phyloP scores from a whole-genome alignment of 2,113 vertebrate species.

The Oenanthe melanoleuca region DNA sequence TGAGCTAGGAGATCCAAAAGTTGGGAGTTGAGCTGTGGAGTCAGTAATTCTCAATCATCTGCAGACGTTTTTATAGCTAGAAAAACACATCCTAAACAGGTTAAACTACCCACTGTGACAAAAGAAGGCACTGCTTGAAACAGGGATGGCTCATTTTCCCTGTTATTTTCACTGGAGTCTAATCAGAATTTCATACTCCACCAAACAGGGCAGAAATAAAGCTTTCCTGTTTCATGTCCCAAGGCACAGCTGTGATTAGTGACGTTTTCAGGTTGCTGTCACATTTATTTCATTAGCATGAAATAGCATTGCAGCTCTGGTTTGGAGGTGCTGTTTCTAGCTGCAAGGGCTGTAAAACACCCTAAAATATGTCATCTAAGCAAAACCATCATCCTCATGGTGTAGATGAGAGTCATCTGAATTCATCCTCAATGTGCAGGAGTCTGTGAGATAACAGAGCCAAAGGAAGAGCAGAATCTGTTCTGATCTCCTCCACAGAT shows the following conservation, averaged over 20 bases:
- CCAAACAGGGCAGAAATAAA: slow-evolving; percentile 1
- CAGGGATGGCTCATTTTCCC: not conserved
- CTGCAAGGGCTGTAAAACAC: not conserved
- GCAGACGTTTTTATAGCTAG: not conserved
- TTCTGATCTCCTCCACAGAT: not conserved
- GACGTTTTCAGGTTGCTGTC: not conserved
- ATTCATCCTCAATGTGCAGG: not conserved
- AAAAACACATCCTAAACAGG: not conserved
- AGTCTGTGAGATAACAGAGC: not conserved
- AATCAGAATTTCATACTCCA: not conserved
- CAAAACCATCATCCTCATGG: not conserved
- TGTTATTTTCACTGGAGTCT: not conserved
- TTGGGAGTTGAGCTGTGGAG: not conserved
- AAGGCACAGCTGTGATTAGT: slow-evolving; percentile 18
- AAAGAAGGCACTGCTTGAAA: not conserved
- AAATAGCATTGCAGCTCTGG: not conserved
- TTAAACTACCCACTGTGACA: not conserved
- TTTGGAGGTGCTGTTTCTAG: not conserved
- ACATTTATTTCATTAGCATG: slow-evolving; percentile 19
- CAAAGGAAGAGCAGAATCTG: not conserved
- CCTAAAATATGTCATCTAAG: not conserved
- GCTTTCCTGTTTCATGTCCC: not conserved
- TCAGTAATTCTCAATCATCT: not conserved
- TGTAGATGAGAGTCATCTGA: not conserved
- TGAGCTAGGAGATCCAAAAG: not conserved